Conservation (phyloP, 2,113 vertebrate genomes). For the Xiphias gladius region DNA sequence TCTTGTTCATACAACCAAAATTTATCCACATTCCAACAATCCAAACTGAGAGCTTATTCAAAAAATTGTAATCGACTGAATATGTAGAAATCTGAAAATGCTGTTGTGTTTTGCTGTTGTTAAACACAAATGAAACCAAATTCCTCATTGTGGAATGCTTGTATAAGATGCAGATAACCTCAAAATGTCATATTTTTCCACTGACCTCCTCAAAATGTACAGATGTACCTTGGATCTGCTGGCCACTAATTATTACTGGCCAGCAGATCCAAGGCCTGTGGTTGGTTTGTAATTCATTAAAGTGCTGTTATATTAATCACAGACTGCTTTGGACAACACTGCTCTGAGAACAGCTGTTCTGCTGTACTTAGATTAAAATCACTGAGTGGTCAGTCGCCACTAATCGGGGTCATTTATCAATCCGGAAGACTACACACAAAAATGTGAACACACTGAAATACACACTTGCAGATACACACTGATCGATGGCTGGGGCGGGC, state of each 20-base stretch:
- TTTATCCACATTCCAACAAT: constrained; percentile 31
- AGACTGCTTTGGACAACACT: constrained; percentile 67
- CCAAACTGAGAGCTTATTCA: constrained; percentile 32
- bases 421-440: constrained; percentile 62
- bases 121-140: not conserved
- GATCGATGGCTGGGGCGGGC: constrained; percentile 68
- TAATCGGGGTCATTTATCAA: constrained; percentile 84
- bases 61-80: constrained; percentile 24
- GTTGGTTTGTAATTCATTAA: constrained; percentile 75
- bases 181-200: not conserved
- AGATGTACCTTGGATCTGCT: too few species aligned
- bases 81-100: constrained; percentile 22
- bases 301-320: constrained; percentile 80
- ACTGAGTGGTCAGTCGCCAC: constrained; percentile 78
- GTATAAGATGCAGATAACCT: not conserved
- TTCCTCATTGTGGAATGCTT: not conserved
- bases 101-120: not conserved
- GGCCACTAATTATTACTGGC: constrained; percentile 34
- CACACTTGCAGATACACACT: constrained; percentile 12
- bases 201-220: constrained; percentile 1
- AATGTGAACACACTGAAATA: constrained; percentile 40
- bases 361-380: constrained; percentile 77
- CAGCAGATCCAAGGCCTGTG: constrained; percentile 65
- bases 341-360: constrained; percentile 74
- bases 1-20: constrained; percentile 35